Evolutionary conservation across 2,888 invertebrate species (phyloP), one percentile per base, ranked within the genome.

Genomic region (Diarsia dahlii): DNA sequence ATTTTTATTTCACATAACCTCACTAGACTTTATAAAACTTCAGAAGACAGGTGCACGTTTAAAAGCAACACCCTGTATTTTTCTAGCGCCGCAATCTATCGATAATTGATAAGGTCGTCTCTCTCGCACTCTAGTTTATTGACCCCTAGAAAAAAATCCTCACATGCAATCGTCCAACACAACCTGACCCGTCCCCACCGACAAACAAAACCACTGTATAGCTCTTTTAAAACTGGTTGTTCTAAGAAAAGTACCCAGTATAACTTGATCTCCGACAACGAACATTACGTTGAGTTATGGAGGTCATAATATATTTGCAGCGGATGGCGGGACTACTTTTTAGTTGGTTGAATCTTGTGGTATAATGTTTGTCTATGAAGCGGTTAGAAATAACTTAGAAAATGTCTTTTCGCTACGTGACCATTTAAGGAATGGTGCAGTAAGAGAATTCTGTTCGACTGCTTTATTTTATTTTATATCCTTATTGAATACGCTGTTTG

Each of bases 21-120:
- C n/a, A 54, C 52, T 52, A 8, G 20, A 48, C 48, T 48, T 48
- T 15, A 48, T 15, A 5, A 48, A 58, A 58, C 6, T 23, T 8
- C 23, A 58, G 58, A 28, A 28, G 8, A 2, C 6, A 23, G 6
- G 23, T 56, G 23, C 23, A 1, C 23, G 56, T 39, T 39, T 63
- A 45, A 63, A 69, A 39, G 13, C 18, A 60, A 64, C n/a, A 92
- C 0, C 90, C 90, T 89, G 90, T 94, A 90, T 85, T 85, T 81
- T 84, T 85, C 91, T 78, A 79, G 76, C 69, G 72, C 89, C 90
- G 89, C 91, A 89, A 90, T 87, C 88, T 84, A 93, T 93, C 92
- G 92, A 93, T 95, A 95, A 95, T 94, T 95, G 93, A 95, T 94
- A 95, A 93, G 92, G 93, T 93, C 90, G 91, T 94, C 94, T 93